phyloP scores from a whole-genome alignment of 2,888 invertebrate genomes.

The Galerucella nymphaeae region DNA sequence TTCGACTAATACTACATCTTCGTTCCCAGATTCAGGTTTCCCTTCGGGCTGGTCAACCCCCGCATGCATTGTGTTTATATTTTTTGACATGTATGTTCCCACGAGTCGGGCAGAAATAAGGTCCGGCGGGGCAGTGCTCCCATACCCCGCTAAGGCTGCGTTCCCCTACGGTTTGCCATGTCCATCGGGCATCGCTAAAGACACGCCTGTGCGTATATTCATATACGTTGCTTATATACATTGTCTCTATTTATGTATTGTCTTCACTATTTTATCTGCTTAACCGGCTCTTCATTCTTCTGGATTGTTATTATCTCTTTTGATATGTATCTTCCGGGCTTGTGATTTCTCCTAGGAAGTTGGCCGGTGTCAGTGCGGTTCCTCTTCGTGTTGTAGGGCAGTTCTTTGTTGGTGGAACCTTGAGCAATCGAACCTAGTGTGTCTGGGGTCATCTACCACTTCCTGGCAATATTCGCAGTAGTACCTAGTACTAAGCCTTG shows the following conservation, averaged over 20 bases:
- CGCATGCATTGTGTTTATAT: background rate
- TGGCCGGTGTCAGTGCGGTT: background rate
- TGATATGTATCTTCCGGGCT: background rate
- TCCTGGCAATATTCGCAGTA: background rate
- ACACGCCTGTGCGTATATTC: constrained; percentile 7
- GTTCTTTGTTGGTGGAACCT: background rate
- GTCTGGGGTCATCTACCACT: background rate
- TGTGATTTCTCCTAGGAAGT: background rate
- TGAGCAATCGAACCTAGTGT: background rate
- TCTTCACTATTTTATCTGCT: background rate
- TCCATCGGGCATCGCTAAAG: constrained; percentile 26
- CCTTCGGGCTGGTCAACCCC: constrained; percentile 7
- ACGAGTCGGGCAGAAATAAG: background rate
- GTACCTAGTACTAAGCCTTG: too few species aligned
- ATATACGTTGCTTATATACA: too few species aligned
- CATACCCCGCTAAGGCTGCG: background rate
- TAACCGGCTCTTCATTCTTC: background rate
- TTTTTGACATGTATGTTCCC: constrained; percentile 7
- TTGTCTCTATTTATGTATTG: background rate
- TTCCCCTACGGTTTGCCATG: constrained; percentile 15
- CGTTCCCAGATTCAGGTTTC: constrained; percentile 4
- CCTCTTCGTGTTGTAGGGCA: background rate
- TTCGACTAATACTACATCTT: background rate
- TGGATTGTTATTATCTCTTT: background rate
- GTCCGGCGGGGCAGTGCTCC: background rate